Evolutionary conservation across 2,888 invertebrate genomes (phyloP), one percentile per base, ranked within the genome.

Genomic region (Lithophane ornitopus): DNA sequence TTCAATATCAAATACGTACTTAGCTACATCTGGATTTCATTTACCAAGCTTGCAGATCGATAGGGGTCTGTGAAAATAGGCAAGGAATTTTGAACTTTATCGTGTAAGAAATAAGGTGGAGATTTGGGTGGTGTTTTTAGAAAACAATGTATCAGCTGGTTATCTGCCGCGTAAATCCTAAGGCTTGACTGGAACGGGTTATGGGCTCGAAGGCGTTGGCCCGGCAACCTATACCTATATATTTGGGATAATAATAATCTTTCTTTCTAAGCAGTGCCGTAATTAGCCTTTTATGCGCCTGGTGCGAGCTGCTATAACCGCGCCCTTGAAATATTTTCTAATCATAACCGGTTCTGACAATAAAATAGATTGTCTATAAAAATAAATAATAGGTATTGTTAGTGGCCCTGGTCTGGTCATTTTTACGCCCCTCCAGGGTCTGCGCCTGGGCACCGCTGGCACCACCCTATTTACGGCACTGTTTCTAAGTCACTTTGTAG

Each of bases 111-210:
- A n/a, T 70, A 72, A 34, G n/a, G 70, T 75, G 9, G 19, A 46
- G 22, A 67, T 75, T 80, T 4, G 46, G 12, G 22, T 71, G 73
- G n/a, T 9, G 28, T 39, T 28, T 19, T 16, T 41, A 71, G 56
- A 87, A 86, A 78, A 78, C 78, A 81, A 84, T 86, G 85, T 84
- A 67, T 77, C 74, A 73, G 80, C 74, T 83, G 74, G 75, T 85
- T 87, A 85, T 82, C 84, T 85, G 62, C 28, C 39, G 68, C 75
- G 74, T 80, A 85, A 86, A 86, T 87, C 74, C 77, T 76, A 44
- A 80, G 74, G 69, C 76, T 66, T 79, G 80, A 74, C 77, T 83
- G 63, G 54, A 74, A 81, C 41, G 78, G 78, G 74, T 87, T 85
- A 75, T 73, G 70, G 74, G 78, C 26, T 72, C 28, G 46, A 44